Evolutionary conservation across 2,797 vertebrate species (phyloP).

Genomic region (Heteromormyrus szaboi): DNA sequence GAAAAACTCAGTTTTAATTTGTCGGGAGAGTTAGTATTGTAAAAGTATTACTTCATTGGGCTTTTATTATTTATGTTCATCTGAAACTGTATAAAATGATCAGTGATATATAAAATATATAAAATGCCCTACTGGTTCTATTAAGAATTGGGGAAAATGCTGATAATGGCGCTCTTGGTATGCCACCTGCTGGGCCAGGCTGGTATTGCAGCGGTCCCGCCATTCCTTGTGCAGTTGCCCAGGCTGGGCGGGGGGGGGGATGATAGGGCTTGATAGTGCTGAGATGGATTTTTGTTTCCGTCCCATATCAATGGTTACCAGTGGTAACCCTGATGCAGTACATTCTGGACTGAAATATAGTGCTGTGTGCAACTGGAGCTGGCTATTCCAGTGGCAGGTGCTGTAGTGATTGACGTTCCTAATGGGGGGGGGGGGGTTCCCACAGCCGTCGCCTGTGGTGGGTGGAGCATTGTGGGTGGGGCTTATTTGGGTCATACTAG

Average conservation of each 20-base stretch:
- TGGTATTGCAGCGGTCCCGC: not conserved
- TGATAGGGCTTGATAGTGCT: not conserved
- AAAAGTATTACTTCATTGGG: not conserved
- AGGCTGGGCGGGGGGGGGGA: not conserved
- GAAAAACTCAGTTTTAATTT: not conserved
- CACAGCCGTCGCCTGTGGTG: conserved; percentile 25
- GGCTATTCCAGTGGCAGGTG: conserved; percentile 42
- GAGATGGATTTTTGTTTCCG: conserved; percentile 12
- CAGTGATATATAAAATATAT: not conserved
- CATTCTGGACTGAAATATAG: conserved; percentile 45
- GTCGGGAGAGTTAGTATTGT: not conserved
- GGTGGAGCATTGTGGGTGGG: not conserved
- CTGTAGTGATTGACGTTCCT: conserved; percentile 34
- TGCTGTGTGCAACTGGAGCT: conserved; percentile 44
- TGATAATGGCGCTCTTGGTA: not conserved
- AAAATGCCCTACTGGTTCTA: not conserved
- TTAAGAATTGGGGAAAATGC: not conserved
- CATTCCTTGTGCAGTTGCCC: not conserved
- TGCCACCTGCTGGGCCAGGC: not conserved
- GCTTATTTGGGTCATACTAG: not conserved
- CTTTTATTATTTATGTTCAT: not conserved
- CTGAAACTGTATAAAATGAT: not conserved
- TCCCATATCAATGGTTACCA: conserved; percentile 36
- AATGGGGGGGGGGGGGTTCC: not conserved
- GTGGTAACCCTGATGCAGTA: conserved; percentile 37